Base-by-base conservation (phyloP, 2,797 vertebrate species). In the Chromis chromis region DNA sequence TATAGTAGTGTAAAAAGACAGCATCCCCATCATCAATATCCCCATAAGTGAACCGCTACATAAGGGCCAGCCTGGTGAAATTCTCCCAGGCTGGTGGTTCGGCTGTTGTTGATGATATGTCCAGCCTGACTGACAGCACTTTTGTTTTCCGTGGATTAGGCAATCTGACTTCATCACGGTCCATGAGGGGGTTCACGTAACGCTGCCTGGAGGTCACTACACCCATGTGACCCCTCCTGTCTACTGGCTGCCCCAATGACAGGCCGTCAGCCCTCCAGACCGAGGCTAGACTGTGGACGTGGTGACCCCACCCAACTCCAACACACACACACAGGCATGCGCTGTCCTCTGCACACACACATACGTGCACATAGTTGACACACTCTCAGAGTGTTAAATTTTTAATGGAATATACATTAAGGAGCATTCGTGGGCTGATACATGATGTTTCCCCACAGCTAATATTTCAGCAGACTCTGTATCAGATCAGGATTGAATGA, bases 341-440 rank as follows among this genome's bases (percentile, higher is more conserved):
- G 46, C 46, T 11, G 6, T 10, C n/a, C 61, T 62, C 58, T 56
- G 64, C 49, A n/a, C 58, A 40, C 48, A 59, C 42, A 55, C 17
- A 65, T 33, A 71, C 22, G 0, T 4, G 5, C 49, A 19, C 60
- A 64, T 44, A 76, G 70, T 65, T 64, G 73, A 86, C 71, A 72
- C 85, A 82, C 85, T 87, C 74, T 85, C 62, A 44, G 59, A 59
- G 68, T 79, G 82, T 94, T 36, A 84, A 91, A 95, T 94, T 86
- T 92, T 95, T 94, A 90, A 95, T 95, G 91, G 71, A 80, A 91
- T 89, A 89, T 94, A 94, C 94, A 94, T 94, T 94, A 94, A 94
- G 92, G 86, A 52, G 83, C 78, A 88, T 92, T 88, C 86, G 72
- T 50, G 63, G 72, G 66, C 83, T 88, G 86, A 89, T 92, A 89